A percentile compares a stretch with the other conserved stretches of the same genome.
phyloP scores from a whole-genome alignment of 2,113 vertebrate genomes.

The Pangasianodon gigas region DNA sequence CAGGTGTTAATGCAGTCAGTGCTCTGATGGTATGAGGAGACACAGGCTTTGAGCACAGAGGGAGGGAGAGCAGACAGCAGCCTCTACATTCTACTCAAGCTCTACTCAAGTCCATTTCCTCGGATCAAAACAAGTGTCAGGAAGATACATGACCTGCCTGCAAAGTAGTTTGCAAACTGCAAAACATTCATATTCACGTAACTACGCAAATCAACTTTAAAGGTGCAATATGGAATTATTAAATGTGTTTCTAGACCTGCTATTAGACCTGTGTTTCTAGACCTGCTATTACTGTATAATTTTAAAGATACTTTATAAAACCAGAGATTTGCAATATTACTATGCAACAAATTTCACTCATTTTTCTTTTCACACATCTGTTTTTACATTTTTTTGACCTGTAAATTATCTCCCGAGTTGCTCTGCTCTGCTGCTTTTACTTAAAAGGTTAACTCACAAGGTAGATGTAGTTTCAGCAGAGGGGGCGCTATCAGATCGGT shows the following conservation, averaged over 20 bases:
- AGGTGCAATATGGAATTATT: not conserved
- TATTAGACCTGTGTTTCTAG: not conserved
- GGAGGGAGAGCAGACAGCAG: conserved; percentile 34
- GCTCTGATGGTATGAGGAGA: not conserved
- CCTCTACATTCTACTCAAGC: conserved; percentile 1
- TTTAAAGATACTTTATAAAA: not conserved
- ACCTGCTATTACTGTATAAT: not conserved
- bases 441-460: not conserved
- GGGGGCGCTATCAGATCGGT: not conserved
- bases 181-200: not conserved
- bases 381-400: not conserved
- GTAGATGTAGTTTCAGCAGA: not conserved
- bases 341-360: not conserved
- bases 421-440: not conserved
- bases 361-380: no score
- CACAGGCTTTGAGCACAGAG: conserved; percentile 17
- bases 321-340: not conserved
- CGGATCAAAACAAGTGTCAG: not conserved
- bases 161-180: not conserved
- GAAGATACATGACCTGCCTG: not conserved
- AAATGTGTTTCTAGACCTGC: not conserved
- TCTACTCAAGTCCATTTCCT: not conserved
- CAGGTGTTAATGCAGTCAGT: conserved; percentile 33
- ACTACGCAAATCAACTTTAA: not conserved
- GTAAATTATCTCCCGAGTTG: not conserved